phyloP scores from a whole-genome alignment of 2,797 vertebrate genomes.

The Salmo trutta region DNA sequence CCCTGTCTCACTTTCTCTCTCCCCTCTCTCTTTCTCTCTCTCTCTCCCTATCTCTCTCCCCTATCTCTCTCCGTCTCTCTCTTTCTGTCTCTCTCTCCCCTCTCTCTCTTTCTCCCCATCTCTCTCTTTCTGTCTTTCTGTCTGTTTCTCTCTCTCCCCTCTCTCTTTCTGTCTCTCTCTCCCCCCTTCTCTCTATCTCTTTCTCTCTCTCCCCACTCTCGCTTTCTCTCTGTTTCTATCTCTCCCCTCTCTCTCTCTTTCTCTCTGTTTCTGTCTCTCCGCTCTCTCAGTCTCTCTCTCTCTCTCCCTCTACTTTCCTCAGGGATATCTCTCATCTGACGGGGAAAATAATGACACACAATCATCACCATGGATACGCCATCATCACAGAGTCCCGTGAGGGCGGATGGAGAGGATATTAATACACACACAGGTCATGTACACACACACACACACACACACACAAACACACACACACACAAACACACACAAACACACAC shows the following conservation, averaged over 20 bases:
- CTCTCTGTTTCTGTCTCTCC: slow-evolving; percentile 21
- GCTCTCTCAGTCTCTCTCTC: slow-evolving; percentile 41
- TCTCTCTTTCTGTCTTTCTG: not conserved
- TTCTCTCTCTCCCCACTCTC: not conserved
- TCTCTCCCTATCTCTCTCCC: not conserved
- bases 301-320: slow-evolving; percentile 54
- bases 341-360: slow-evolving; percentile 77
- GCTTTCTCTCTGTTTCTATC: slow-evolving; percentile 13
- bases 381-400: slow-evolving; percentile 53
- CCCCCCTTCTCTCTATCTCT: not conserved
- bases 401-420: slow-evolving; percentile 61
- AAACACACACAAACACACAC: not conserved
- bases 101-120: slow-evolving; percentile 35
- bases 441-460: not conserved
- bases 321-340: slow-evolving; percentile 78
- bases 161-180: not conserved
- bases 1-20: not conserved
- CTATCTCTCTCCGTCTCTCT: too few species aligned
- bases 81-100: slow-evolving; percentile 26
- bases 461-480: too few species aligned
- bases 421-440: slow-evolving; percentile 40
- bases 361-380: slow-evolving; percentile 77
- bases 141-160: not conserved
- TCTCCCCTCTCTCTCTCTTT: slow-evolving; percentile 37
- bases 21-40: slow-evolving; percentile 12